Evolutionary conservation across 2,797 vertebrate species (phyloP).

Genomic region (Sebastolobus altivelis): DNA sequence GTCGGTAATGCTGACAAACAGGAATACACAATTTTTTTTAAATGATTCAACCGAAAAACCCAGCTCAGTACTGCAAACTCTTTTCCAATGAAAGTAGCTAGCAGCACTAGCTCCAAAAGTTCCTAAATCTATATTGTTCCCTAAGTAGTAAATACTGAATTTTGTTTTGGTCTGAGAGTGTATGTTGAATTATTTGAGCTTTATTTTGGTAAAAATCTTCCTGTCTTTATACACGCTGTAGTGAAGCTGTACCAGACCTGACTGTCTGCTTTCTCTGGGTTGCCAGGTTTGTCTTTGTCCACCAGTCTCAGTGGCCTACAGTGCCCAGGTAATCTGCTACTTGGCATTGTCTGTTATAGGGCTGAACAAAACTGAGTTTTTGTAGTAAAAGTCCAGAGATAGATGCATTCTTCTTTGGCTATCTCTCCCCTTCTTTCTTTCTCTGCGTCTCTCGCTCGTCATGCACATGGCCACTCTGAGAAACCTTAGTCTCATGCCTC

Average conservation of each 20-base stretch:
- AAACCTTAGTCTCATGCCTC: constrained; percentile 22
- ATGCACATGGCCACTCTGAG: constrained; percentile 11
- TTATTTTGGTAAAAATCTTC: background rate
- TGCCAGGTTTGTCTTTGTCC: constrained; percentile 21
- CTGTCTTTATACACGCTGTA: background rate
- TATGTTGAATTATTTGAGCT: background rate
- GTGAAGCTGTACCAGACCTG: background rate
- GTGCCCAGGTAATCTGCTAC: background rate
- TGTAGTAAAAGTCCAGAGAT: background rate
- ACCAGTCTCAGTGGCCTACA: background rate
- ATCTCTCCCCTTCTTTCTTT: background rate
- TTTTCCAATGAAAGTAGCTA: too few relatives aligned
- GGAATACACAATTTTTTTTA: too few relatives aligned
- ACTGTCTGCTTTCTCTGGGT: background rate
- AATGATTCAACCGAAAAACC: too few relatives aligned
- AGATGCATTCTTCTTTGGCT: background rate
- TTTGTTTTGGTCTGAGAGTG: too few relatives aligned
- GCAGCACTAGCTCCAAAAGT: too few relatives aligned
- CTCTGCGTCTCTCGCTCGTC: background rate
- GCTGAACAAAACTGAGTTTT: background rate
- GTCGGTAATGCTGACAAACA: too few relatives aligned
- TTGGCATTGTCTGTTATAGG: background rate
- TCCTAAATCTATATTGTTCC: too few relatives aligned
- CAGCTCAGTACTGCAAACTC: too few relatives aligned
- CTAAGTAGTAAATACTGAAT: too few relatives aligned